phyloP scores from a whole-genome alignment of 2,797 vertebrate genomes.

The Tokudaia tokunoshimensis region DNA sequence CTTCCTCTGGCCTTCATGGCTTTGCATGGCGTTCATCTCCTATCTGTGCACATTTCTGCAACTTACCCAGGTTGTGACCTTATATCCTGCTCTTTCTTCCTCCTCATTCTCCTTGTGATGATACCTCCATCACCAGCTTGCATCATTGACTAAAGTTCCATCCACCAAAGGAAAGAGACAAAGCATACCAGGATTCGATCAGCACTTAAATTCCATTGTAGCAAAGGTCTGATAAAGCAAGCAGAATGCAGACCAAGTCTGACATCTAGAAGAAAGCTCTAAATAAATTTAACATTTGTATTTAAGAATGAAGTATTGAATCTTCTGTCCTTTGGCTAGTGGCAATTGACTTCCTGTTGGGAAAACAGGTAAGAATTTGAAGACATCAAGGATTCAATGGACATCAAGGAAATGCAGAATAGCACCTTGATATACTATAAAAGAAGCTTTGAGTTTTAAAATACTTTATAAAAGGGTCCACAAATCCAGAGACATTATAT shows the following conservation, averaged over 20 bases:
- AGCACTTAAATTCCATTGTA: conserved; percentile 26
- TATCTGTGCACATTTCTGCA: not conserved
- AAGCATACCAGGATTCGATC: not conserved
- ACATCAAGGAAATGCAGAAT: not conserved
- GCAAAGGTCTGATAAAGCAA: not conserved
- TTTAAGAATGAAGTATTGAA: conserved; percentile 12
- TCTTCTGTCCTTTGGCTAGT: not conserved
- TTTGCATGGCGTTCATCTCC: not conserved
- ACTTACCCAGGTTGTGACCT: not conserved
- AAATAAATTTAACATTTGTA: not conserved
- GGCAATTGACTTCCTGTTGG: not conserved
- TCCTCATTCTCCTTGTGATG: not conserved
- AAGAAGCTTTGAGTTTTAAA: not conserved
- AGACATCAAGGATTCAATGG: not conserved
- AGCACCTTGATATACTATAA: not conserved
- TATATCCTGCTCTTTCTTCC: not conserved
- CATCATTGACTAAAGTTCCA: not conserved
- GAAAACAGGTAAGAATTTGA: conserved; percentile 8
- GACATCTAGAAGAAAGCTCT: not conserved
- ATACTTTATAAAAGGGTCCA: not conserved
- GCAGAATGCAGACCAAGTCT: not conserved
- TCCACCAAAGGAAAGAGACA: not conserved
- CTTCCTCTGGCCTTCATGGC: not conserved
- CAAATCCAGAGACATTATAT: not conserved
- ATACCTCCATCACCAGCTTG: not conserved